Percentiles rank a stretch among this genome's conserved stretches.
Conservation (phyloP, 2,797 vertebrate species). For the Enteromius fasciolatus region DNA sequence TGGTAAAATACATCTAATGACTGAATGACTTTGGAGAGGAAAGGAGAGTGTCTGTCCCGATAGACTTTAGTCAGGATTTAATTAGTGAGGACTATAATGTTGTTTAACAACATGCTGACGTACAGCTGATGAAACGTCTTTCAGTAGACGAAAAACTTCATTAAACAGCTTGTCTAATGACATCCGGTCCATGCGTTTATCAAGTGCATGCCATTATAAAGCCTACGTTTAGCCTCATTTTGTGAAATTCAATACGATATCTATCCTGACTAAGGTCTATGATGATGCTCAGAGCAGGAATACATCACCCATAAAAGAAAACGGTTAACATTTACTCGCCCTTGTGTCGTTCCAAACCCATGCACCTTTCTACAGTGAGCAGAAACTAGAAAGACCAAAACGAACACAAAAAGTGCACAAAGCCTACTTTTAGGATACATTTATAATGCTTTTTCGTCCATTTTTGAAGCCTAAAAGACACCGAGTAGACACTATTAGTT, state of each 20-base stretch:
- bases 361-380: not conserved
- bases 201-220: not conserved
- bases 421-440: not conserved
- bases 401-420: not conserved
- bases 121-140: not conserved
- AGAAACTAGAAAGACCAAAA: not conserved
- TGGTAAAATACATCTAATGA: conserved; percentile 60
- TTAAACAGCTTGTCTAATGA: not conserved
- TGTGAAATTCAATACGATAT: not conserved
- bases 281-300: not conserved
- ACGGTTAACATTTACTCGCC: conserved; percentile 66
- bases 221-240: not conserved
- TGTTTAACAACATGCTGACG: not conserved
- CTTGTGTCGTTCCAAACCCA: not conserved
- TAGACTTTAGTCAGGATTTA: conserved; percentile 8
- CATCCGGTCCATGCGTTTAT: not conserved
- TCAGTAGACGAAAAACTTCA: not conserved
- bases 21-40: not conserved
- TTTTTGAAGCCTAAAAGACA: not conserved
- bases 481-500: not conserved
- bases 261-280: not conserved
- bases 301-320: conserved; percentile 8
- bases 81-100: not conserved
- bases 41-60: conserved; percentile 2
- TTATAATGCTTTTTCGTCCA: not conserved